Evolutionary conservation across 2,113 vertebrate species (phyloP).

Genomic region (Heliornis fulica): DNA sequence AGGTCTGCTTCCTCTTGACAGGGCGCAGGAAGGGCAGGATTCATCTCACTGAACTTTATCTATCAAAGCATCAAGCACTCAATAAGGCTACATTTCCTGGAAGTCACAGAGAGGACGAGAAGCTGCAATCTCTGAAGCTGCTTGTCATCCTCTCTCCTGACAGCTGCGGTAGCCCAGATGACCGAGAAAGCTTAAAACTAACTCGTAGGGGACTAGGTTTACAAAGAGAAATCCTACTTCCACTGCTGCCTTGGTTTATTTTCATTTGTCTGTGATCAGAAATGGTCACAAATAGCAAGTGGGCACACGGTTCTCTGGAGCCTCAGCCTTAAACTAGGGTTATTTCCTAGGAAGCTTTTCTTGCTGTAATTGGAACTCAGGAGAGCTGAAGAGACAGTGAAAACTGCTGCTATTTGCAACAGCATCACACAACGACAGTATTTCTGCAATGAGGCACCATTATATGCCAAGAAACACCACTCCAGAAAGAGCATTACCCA

Average conservation of each 20-base stretch:
- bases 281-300: background rate
- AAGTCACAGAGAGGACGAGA: background rate
- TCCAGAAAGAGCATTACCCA: background rate
- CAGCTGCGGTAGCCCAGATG: background rate
- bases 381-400: background rate
- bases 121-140: background rate
- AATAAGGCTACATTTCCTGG: constrained; percentile 3
- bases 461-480: background rate
- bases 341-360: background rate
- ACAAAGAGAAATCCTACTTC: background rate
- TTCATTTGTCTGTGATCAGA: background rate
- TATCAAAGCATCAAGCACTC: background rate
- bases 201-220: background rate
- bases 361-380: background rate
- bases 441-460: background rate
- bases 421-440: background rate
- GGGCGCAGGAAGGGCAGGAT: background rate
- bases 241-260: background rate
- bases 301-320: background rate
- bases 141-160: background rate
- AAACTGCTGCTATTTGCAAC: background rate
- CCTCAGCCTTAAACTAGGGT: background rate
- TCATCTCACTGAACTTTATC: constrained; percentile 3
- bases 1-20: constrained; percentile 41
- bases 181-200: background rate